phyloP scores from a whole-genome alignment of 2,797 vertebrate species.

The Falco cherrug region DNA sequence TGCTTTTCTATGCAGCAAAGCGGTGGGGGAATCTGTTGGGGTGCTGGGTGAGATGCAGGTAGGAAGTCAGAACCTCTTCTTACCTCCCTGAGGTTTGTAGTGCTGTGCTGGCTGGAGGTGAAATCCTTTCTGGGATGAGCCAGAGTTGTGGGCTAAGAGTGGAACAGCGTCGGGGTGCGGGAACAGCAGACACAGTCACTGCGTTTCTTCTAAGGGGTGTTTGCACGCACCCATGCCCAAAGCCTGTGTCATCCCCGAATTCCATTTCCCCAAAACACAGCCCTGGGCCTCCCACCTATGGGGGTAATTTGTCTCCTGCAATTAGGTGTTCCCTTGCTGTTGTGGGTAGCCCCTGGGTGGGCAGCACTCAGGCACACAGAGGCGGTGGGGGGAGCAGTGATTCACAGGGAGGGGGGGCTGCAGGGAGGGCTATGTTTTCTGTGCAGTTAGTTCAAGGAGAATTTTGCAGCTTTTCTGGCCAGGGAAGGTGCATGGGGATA shows the following conservation, averaged over 20 bases:
- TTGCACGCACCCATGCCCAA: neutral
- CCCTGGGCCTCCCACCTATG: neutral
- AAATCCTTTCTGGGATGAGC: neutral
- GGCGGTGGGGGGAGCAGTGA: neutral
- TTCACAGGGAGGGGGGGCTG: neutral
- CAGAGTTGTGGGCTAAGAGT: neutral
- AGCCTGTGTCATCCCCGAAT: neutral
- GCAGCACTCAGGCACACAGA: neutral
- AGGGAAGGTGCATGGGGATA: neutral
- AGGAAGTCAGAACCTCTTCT: neutral
- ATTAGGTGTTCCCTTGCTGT: neutral
- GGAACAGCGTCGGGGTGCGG: accelerated
- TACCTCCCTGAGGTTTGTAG: neutral
- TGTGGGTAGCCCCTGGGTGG: neutral
- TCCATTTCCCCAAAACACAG: accelerated
- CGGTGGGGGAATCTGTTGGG: neutral
- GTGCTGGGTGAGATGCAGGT: neutral
- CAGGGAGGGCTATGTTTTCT: neutral
- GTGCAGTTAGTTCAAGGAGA: neutral
- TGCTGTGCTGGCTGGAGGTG: neutral
- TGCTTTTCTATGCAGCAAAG: neutral
- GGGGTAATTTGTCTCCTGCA: neutral
- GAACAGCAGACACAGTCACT: neutral
- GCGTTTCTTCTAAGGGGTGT: neutral
- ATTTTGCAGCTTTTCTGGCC: neutral